A percentile compares a stretch with the other conserved stretches of the same genome.
Conservation (phyloP, 2,113 vertebrate species). For the Rhipidura dahli region DNA sequence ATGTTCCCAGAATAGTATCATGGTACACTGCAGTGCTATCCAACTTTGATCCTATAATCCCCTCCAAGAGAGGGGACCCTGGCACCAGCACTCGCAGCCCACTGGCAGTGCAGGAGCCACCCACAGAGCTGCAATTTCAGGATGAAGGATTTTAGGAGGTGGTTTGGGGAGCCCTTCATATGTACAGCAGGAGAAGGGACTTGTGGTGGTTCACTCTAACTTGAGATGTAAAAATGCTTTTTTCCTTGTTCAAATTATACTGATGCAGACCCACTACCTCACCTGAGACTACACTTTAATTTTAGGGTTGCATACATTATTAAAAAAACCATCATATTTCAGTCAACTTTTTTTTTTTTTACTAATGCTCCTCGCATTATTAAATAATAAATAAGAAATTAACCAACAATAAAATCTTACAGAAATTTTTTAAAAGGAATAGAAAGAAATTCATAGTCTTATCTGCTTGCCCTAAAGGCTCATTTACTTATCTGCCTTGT, state of each 20-base stretch:
- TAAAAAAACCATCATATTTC: accelerated
- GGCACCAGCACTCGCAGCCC: not conserved
- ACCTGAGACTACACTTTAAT: not conserved
- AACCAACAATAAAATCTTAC: not conserved
- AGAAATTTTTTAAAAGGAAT: not conserved
- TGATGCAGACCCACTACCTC: not conserved
- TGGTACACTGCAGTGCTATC: accelerated
- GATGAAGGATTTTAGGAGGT: not conserved
- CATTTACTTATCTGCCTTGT: not conserved
- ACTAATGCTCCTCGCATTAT: not conserved
- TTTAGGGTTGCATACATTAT: not conserved
- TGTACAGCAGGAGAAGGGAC: not conserved
- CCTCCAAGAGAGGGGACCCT: not conserved
- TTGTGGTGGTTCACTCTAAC: not conserved
- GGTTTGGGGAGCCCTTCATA: not conserved
- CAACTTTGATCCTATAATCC: not conserved
- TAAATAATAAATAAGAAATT: not conserved
- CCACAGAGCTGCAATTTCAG: not conserved
- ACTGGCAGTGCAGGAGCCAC: not conserved
- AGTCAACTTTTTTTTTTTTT: not conserved
- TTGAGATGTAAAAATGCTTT: not conserved
- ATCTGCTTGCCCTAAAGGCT: not conserved
- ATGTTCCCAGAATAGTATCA: not conserved
- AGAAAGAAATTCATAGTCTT: not conserved
- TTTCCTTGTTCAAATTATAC: not conserved